Evolutionary conservation across 1,140 invertebrate species (phyloP), one percentile per base, ranked within the genome.

Genomic region (Drosophila ananassae): DNA sequence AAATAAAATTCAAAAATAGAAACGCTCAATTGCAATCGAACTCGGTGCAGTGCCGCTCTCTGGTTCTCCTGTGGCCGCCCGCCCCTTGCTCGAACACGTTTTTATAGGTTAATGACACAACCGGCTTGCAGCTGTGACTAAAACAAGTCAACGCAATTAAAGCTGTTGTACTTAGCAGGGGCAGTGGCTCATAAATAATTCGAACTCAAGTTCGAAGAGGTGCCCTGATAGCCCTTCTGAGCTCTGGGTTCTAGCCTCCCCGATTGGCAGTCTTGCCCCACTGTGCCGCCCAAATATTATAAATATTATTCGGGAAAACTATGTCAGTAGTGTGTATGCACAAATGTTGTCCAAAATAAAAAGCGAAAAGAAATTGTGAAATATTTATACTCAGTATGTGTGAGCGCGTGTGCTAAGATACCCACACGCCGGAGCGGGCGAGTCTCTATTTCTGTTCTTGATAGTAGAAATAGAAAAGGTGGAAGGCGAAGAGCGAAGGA

Each of bases 241-340:
- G 17, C 17, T 17, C 17, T 17, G 17, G 17, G 17, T 17, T 17
- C 17, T 17, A 17, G 17, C 25, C 25, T 28, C 3, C 7, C 25
- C 3, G 25, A 28, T 28, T 28, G 5, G 17, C 17, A 17, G 17
- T 17, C 17, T 64, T 58, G 63, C 13, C 9, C 62, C 81, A 84
- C 61, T 81, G 77, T 84, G 54, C 41, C 48, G 46, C 10, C 24
- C 68, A 78, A 39, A 82, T 82, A 67, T 69, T 47, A 34, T 68
- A 68, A 56, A 41, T 41, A 61, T 68, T 69, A 39, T 48, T 48
- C 67, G 60, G 53, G 24, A 48, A 48, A 87, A 78, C 54, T 85
- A 85, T 85, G 81, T 85, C 81, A 85, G 77, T 85, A 87, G 81
- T 87, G 81, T 87, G 81, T 87, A 85, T 85, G 81, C 81, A 85